phyloP scores from a whole-genome alignment of 2,113 vertebrate genomes.

The Acanthisitta chloris region DNA sequence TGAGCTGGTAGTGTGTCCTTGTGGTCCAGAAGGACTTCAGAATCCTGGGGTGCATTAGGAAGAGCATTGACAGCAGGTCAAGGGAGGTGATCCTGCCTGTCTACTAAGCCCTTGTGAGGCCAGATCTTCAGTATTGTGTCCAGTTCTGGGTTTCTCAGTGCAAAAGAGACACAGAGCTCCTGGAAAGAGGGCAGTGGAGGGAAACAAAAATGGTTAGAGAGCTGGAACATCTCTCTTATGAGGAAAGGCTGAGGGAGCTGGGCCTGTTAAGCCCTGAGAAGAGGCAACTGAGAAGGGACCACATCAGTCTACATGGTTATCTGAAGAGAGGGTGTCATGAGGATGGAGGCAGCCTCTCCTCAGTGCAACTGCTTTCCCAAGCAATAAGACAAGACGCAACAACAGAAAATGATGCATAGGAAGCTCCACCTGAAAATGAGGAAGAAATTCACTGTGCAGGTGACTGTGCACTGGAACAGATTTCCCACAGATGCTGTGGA shows the following conservation, averaged over 20 bases:
- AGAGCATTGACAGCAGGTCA: background rate
- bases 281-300: background rate
- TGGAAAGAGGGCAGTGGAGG: fast-evolving
- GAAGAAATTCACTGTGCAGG: background rate
- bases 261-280: background rate
- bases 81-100: background rate
- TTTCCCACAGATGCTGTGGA: background rate
- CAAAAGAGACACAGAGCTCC: background rate
- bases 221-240: background rate
- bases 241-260: background rate
- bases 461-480: background rate
- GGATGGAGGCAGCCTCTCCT: background rate
- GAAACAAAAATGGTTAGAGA: background rate
- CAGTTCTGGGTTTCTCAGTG: background rate
- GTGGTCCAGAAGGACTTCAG: too few species aligned
- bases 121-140: background rate
- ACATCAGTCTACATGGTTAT: too few species aligned
- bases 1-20: background rate
- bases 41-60: background rate
- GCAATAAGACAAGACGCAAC: background rate
- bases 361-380: background rate
- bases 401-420: background rate
- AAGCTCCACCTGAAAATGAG: background rate
- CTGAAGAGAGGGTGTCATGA: background rate
- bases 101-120: background rate